phyloP scores from a whole-genome alignment of 2,113 vertebrate species.

The Vulpes ferrilata region DNA sequence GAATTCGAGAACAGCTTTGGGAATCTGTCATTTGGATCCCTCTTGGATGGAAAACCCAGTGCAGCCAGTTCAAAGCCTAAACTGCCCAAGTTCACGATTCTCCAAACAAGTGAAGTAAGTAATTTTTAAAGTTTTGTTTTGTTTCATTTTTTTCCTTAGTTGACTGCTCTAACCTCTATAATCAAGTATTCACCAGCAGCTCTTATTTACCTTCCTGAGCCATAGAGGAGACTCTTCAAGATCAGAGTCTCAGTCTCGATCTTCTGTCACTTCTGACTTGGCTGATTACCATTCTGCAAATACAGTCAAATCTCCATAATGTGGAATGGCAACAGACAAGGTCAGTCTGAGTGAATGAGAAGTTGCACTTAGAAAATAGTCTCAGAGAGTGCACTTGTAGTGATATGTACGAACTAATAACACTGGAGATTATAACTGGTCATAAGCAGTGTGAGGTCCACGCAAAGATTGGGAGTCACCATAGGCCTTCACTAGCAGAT shows the following conservation, averaged over 20 bases:
- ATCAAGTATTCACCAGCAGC: neutral
- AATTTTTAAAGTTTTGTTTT: conserved; percentile 61
- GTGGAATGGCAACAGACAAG: conserved; percentile 47
- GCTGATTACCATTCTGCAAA: conserved; percentile 35
- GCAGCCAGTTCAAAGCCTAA: conserved; percentile 93
- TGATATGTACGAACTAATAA: neutral
- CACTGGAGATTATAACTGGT: neutral
- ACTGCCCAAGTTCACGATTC: conserved; percentile 96
- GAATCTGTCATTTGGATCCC: conserved; percentile 91
- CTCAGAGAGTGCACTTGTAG: neutral
- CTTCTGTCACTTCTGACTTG: conserved; percentile 51
- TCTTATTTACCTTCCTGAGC: conserved; percentile 29
- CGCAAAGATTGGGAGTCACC: neutral
- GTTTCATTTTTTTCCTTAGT: neutral
- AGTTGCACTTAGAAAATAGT: conserved; percentile 1
- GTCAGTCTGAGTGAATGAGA: conserved; percentile 51
- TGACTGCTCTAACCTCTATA: conserved; percentile 31
- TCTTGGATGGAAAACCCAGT: conserved; percentile 92
- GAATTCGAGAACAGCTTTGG: conserved; percentile 93
- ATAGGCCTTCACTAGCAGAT: neutral
- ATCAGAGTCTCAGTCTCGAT: conserved; percentile 54
- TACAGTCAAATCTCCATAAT: conserved; percentile 17
- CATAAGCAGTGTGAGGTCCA: neutral
- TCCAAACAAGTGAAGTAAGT: conserved; percentile 95
- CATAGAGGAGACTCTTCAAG: conserved; percentile 37